Conservation (phyloP, 2,888 invertebrate species). For the Apodemia duryi region DNA sequence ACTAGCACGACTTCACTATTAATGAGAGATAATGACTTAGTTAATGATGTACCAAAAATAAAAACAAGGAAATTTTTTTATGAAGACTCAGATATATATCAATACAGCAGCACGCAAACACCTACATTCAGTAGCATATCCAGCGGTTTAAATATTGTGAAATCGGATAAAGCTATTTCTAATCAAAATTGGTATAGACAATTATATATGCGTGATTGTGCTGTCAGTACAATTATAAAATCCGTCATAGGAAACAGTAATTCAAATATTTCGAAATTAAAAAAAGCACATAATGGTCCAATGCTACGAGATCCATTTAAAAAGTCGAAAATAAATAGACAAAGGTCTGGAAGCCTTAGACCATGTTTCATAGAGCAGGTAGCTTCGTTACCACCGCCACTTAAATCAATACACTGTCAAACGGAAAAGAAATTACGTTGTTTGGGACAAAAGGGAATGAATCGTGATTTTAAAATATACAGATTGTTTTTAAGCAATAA, state of each 20-base stretch:
- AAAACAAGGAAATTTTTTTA: not conserved
- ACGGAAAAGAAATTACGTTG: slow-evolving; percentile 38
- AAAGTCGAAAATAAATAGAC: slow-evolving; percentile 20
- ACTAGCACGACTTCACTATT: not conserved
- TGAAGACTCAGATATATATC: not conserved
- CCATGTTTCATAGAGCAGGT: slow-evolving; percentile 43
- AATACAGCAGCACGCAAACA: slow-evolving; percentile 28
- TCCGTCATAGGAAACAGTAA: slow-evolving; percentile 34
- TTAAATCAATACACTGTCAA: slow-evolving; percentile 47
- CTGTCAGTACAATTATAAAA: slow-evolving; percentile 40
- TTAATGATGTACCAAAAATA: not conserved
- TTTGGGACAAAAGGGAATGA: slow-evolving; percentile 29
- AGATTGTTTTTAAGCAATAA: slow-evolving; percentile 41
- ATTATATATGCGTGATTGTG: slow-evolving; percentile 38
- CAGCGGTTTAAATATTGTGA: slow-evolving; percentile 24
- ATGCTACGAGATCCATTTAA: not conserved
- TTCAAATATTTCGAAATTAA: not conserved
- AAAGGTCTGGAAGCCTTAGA: slow-evolving; percentile 28
- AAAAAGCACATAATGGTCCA: not conserved
- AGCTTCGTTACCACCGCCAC: slow-evolving; percentile 35
- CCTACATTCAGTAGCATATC: slow-evolving; percentile 22
- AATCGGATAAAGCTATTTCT: slow-evolving; percentile 37
- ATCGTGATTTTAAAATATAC: slow-evolving; percentile 44
- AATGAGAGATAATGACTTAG: not conserved
- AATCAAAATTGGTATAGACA: slow-evolving; percentile 40